Conservation (phyloP, 2,797 vertebrate species). For the Sciurus vulgaris region DNA sequence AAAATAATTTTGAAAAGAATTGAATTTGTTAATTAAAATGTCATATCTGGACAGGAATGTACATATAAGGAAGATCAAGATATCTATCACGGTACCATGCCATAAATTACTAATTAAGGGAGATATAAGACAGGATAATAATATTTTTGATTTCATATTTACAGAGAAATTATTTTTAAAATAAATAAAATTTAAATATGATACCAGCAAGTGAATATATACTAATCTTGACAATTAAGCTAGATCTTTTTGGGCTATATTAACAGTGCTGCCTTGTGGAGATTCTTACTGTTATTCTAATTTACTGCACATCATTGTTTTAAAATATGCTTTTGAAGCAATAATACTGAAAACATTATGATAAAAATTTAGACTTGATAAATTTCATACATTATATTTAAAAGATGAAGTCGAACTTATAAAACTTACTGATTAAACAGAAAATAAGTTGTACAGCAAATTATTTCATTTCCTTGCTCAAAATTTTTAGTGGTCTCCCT, state of each 20-base stretch:
- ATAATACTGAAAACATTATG: neutral
- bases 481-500: neutral
- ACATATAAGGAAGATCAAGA: neutral
- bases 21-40: neutral
- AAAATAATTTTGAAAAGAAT: neutral
- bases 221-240: neutral
- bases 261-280: neutral
- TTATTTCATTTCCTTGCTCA: neutral
- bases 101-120: neutral
- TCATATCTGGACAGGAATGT: neutral
- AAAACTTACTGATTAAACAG: neutral
- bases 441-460: conserved; percentile 22
- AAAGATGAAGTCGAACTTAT: neutral
- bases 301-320: neutral
- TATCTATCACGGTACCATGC: neutral
- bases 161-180: neutral
- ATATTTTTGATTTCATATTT: neutral
- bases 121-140: conserved; percentile 62
- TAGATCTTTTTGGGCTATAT: neutral
- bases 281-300: neutral
- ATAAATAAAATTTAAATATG: neutral
- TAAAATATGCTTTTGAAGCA: neutral
- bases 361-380: neutral
- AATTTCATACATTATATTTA: neutral
- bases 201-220: neutral